phyloP scores from a whole-genome alignment of 1,140 invertebrate genomes.

The Drosophila nikananu region DNA sequence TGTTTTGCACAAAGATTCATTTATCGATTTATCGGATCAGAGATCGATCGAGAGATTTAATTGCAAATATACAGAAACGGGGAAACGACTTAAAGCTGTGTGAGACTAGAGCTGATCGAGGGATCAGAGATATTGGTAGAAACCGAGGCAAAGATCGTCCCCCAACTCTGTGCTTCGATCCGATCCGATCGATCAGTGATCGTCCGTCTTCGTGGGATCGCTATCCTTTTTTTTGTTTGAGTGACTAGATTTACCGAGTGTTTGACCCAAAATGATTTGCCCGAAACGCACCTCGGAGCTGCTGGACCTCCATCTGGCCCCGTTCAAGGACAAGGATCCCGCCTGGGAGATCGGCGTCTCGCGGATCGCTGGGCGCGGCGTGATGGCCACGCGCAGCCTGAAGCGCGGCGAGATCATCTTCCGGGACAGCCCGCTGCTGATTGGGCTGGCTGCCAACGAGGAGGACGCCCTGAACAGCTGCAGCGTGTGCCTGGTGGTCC shows the following conservation, averaged over 20 bases:
- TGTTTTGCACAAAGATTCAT: too few relatives aligned
- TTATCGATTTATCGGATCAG: too few relatives aligned
- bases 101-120: background rate
- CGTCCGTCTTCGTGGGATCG: background rate
- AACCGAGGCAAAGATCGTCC: background rate
- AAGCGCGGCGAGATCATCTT: slow-evolving; percentile 89
- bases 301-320: slow-evolving; percentile 75
- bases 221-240: slow-evolving; percentile 34
- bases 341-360: slow-evolving; percentile 81
- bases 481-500: slow-evolving; percentile 69
- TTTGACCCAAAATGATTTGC: slow-evolving; percentile 70
- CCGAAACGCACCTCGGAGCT: slow-evolving; percentile 82
- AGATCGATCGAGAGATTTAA: background rate
- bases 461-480: slow-evolving; percentile 77
- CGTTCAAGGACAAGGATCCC: slow-evolving; percentile 83
- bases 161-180: background rate
- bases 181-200: background rate
- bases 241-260: slow-evolving; percentile 21
- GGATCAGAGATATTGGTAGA: background rate
- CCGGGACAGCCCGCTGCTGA: slow-evolving; percentile 88
- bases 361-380: slow-evolving; percentile 86
- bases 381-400: slow-evolving; percentile 89
- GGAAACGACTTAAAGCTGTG: background rate
- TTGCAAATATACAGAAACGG: background rate
- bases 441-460: slow-evolving; percentile 87